Base-by-base conservation (phyloP, 2,113 vertebrate genomes). In the Mola mola region DNA sequence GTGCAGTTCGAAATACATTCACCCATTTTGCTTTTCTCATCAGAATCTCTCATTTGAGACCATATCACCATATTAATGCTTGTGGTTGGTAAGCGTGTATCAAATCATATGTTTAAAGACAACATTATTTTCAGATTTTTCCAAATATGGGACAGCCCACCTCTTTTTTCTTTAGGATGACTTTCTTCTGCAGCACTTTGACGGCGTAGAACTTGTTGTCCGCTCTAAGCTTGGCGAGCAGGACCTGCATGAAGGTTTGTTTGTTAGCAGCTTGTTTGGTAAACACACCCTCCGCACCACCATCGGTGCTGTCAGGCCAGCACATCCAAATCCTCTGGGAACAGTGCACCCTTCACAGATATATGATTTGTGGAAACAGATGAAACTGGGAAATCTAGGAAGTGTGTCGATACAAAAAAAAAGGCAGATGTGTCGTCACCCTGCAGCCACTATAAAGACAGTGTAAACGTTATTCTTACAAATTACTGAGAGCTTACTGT, bases 101-200 rank as follows among this genome's bases (percentile, higher is more conserved):
- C n/a, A n/a, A n/a, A n/a, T n/a, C n/a, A n/a, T n/a, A n/a, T n/a
- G n/a, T n/a, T n/a, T n/a, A n/a, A n/a, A n/a, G n/a, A n/a, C n/a
- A n/a, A n/a, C n/a, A n/a, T n/a, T n/a, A n/a, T n/a, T n/a, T n/a
- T n/a, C n/a, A n/a, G n/a, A n/a, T n/a, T n/a, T n/a, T n/a, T n/a
- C n/a, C n/a, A n/a, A n/a, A n/a, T n/a, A n/a, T n/a, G n/a, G n/a
- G n/a, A 17, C 16, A 16, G 28, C 85, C 58, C 87, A 98, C 96
- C 96, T 98, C 97, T 76, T 99, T 97, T 60, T 95, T 96, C 93
- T 98, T 98, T 46, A 98, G 88, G 55, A 99, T 96, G 26, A 95
- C 93, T 87, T 98, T 98, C 90, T 99, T 99, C 85, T 98, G 96
- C 72, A 99, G 89, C 73, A 98, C 97, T 83, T 98, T 99, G 44